Evolutionary conservation across 2,113 vertebrate genomes (phyloP), one percentile per base, ranked within the genome.

Genomic region (Antechinus flavipes): DNA sequence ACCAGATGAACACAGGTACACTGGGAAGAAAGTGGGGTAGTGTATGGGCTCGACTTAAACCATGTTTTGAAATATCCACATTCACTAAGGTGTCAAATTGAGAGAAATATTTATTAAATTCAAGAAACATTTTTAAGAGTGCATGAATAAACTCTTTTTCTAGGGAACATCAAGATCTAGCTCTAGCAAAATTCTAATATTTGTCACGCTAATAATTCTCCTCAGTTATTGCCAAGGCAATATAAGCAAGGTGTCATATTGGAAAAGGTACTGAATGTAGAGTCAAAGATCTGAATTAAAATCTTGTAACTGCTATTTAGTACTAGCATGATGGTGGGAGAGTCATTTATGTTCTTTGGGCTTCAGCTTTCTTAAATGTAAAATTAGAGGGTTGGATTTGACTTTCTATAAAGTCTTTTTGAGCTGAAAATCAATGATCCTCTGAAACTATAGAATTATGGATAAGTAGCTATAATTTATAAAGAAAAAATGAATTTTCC

Each of bases 91-190:
- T 93, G 26, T 2, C 49, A 46, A 95, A 26, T 8, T 54, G 54
- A 89, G 46, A 54, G 19, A 95, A 94, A 89, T 49, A 92, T 89
- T 56, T 97, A 42, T 84, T 42, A 35, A 84, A 19, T 42, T 84
- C n/a, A 84, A 42, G n/a, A 84, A 84, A 84, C 16, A 84, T 14
- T 84, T 22, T 84, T 84, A 42, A 76, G 30, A 76, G 30, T n/a
- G 14, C 61, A 68, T 30, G 12, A 68, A 6, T 16, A 84, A 84
- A 19, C n/a, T 2, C 22, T 84, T 61, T 84, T 84, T 19, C n/a
- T 84, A 84, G 68, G 68, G 35, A 84, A n/a, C 30, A 76, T 76
- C 25, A 76, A 76, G 16, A 76, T 22, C n/a, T 35, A n/a, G 35
- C 22, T 76, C 35, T 76, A 76, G 35, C 35, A 76, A 76, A 76